A percentile compares a stretch with the other conserved stretches of the same genome.
These are phyloP conservation scores for Oscarella lobularis DNA, from an alignment of 37 sponge, comb jelly and placozoan species.

Conservation along the genomic window DNA sequence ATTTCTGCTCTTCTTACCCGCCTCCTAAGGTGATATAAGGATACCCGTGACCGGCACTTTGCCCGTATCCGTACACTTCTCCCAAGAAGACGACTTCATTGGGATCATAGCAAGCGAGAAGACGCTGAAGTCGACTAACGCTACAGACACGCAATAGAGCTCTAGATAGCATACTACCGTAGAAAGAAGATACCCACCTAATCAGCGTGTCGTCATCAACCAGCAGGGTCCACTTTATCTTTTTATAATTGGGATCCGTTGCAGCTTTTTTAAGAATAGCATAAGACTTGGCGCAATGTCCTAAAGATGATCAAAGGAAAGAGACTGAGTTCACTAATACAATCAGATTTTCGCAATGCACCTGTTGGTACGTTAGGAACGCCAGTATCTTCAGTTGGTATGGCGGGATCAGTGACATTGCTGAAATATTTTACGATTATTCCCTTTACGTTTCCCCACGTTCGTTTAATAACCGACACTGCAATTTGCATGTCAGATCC, in stretches of 20 bases:
- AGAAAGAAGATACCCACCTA: background rate
- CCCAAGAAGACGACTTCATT: conserved; percentile 33
- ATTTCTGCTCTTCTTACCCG: conserved; percentile 35
- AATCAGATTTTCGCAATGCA: too few relatives aligned
- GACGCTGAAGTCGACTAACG: conserved; percentile 32
- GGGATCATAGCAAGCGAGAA: conserved; percentile 52
- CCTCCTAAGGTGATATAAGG: conserved; percentile 70
- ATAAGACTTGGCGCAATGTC: background rate
- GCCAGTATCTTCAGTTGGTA: conserved; percentile 29
- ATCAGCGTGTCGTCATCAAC: background rate
- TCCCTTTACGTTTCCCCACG: background rate
- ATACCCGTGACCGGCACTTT: conserved; percentile 20
- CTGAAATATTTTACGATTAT: background rate
- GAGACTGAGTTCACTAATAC: too few relatives aligned
- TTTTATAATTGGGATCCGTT: background rate
- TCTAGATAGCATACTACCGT: background rate
- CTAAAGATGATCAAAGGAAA: background rate
- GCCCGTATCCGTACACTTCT: conserved; percentile 65
- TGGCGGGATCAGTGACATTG: conserved; percentile 40
- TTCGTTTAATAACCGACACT: background rate
- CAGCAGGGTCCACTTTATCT: background rate
- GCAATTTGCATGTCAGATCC: too few relatives aligned
- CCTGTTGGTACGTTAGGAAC: conserved; percentile 64
- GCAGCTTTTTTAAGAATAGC: background rate
- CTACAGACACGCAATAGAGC: conserved; percentile 15